phyloP scores from a whole-genome alignment of 53 echinoderm and acorn worm species.

The Paracentrotus lividus region DNA sequence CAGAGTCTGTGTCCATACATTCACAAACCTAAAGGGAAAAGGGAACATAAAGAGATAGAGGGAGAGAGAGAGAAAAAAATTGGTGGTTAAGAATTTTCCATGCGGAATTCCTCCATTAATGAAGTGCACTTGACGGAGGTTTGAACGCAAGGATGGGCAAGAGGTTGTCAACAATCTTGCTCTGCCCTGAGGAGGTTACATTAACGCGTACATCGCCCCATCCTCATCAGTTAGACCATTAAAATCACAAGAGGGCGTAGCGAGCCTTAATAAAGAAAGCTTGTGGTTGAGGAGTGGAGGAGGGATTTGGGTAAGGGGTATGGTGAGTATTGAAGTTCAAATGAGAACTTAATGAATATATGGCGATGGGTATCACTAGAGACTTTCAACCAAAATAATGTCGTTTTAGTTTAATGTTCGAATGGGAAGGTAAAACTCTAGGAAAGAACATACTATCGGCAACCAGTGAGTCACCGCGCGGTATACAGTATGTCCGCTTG shows the following conservation, averaged over 20 bases:
- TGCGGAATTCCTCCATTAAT: conserved; percentile 45
- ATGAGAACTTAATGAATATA: neutral
- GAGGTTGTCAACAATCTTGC: conserved; percentile 25
- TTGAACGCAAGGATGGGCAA: conserved; percentile 35
- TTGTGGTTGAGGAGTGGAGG: neutral
- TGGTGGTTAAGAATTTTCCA: conserved; percentile 1
- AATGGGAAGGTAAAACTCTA: neutral
- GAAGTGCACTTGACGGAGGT: conserved; percentile 32
- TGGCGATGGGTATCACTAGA: neutral
- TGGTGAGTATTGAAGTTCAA: neutral
- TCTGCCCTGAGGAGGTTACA: conserved; percentile 2
- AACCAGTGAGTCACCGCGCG: neutral
- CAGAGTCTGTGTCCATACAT: neutral
- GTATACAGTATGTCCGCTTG: neutral
- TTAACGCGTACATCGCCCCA: conserved; percentile 13
- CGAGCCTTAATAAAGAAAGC: neutral
- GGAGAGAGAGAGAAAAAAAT: neutral
- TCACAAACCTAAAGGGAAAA: no score
- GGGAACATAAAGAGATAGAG: no score
- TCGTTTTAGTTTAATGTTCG: neutral
- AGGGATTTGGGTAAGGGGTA: no score
- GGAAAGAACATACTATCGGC: neutral
- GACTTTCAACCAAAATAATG: neutral
- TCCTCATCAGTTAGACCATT: conserved; percentile 21
- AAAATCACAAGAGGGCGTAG: neutral